phyloP scores from a whole-genome alignment of 1,140 invertebrate genomes.

The Trachymyrmex septentrionalis region DNA sequence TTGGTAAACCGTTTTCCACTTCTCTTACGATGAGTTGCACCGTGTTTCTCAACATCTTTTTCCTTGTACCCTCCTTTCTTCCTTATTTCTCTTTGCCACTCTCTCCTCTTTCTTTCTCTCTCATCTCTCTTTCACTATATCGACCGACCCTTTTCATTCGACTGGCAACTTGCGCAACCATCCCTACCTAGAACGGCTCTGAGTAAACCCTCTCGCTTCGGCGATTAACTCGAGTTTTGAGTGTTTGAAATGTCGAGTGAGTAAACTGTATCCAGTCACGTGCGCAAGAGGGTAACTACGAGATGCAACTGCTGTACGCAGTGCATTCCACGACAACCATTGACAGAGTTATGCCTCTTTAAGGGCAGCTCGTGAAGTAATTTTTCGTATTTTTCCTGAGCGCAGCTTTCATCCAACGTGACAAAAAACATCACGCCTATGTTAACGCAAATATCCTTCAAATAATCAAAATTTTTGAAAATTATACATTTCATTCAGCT shows the following conservation, averaged over 20 bases:
- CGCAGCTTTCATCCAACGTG: background rate
- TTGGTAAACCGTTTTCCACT: slow-evolving; percentile 72
- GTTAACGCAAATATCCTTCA: background rate
- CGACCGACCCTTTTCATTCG: slow-evolving; percentile 58
- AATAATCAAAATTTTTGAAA: background rate
- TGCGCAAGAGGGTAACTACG: slow-evolving; percentile 76
- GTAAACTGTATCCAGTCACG: slow-evolving; percentile 81
- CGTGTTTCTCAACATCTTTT: slow-evolving; percentile 29
- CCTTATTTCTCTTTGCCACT: slow-evolving; percentile 22
- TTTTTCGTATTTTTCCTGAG: slow-evolving; percentile 20
- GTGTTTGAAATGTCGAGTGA: slow-evolving; percentile 82
- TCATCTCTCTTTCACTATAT: slow-evolving; percentile 27
- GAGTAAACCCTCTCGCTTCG: slow-evolving; percentile 79
- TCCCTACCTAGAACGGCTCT: slow-evolving; percentile 64
- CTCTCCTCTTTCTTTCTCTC: slow-evolving; percentile 21
- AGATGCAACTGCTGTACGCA: slow-evolving; percentile 44
- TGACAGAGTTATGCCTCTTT: slow-evolving; percentile 37
- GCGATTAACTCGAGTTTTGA: slow-evolving; percentile 84
- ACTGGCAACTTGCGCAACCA: slow-evolving; percentile 62
- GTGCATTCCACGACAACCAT: slow-evolving; percentile 48
- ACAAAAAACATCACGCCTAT: background rate
- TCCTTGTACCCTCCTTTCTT: slow-evolving; percentile 4
- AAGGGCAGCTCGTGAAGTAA: background rate
- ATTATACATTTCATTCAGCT: background rate
- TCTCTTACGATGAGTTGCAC: slow-evolving; percentile 7